Base-by-base conservation (phyloP, 1,140 invertebrate species). In the Ctenoplectra terminalis region DNA sequence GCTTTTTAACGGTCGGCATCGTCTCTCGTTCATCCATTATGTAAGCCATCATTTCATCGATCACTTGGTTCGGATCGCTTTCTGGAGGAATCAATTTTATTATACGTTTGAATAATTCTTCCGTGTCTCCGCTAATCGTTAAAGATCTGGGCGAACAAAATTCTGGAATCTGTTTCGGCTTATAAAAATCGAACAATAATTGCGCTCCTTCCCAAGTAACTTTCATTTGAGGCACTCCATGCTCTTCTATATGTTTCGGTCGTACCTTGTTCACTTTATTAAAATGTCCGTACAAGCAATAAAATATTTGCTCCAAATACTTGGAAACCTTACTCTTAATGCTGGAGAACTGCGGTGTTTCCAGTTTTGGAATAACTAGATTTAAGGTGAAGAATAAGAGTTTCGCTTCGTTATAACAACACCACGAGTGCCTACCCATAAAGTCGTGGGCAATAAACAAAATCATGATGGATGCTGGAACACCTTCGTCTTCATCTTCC, bases 211-310 rank as follows among this genome's bases (percentile, higher is more conserved):
- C 95, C 97, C 97, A 98, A 13, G 96, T 96, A 50, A 99, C 92
- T 13, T 96, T 92, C 63, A 98, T 94, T 54, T 96, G 95, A 54
- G 94, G 94, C 1, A 96, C 96, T 84, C 96, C 96, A 90, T 99
- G 98, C 86, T 98, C 97, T 66, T 96, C 95, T 6, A 99, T 93
- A 93, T 98, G 95, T 75, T 96, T 95, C 2, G 95, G 93, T 80
- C 96, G 96, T 2, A 94, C 96, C 89, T 96, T 97, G 91, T 96
- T 98, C 81, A 82, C 82, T 83, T 64, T 90, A 71, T 89, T 95
- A 1, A 97, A 97, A 94, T 98, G 97, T 31, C 96, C 96, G 92
- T 97, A 99, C 3, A 99, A 93, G 92, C 98, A 99, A 91, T 96
- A 98, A 66, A 98, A 96, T 87, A 97, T 96, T 92, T 99, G 98